phyloP scores from a whole-genome alignment of 2,113 vertebrate genomes.

The Malaclemys terrapin region DNA sequence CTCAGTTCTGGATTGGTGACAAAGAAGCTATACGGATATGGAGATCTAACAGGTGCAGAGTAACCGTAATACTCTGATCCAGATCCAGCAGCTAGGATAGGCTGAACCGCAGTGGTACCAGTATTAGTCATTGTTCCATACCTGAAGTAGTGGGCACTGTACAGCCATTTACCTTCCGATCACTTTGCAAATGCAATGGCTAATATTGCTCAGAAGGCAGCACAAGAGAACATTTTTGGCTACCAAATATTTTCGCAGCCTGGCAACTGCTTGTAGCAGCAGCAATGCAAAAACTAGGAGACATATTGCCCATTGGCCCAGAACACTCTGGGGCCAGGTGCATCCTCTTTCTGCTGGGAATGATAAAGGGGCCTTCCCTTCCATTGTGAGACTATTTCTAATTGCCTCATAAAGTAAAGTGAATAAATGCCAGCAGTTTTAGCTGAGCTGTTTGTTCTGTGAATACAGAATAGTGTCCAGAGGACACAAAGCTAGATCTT shows the following conservation, averaged over 20 bases:
- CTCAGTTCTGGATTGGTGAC: too few species aligned
- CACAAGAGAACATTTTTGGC: background rate
- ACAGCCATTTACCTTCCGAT: background rate
- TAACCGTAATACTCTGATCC: background rate
- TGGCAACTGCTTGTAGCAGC: background rate
- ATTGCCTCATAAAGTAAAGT: background rate
- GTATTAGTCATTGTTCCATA: background rate
- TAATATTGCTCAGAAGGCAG: background rate
- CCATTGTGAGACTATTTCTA: fast-evolving
- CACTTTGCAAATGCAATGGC: background rate
- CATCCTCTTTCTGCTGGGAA: conserved; percentile 45
- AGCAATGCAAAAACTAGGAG: conserved; percentile 19
- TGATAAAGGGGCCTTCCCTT: background rate
- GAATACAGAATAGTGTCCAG: background rate
- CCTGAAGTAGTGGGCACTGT: background rate
- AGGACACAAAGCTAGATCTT: background rate
- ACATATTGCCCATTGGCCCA: conserved; percentile 19
- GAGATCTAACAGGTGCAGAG: background rate
- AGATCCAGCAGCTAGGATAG: background rate
- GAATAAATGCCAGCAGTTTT: background rate
- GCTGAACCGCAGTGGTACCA: background rate
- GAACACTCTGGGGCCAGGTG: background rate
- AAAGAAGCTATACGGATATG: background rate
- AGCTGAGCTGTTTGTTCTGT: background rate
- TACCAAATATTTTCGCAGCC: background rate